Conservation (phyloP, 2,888 invertebrate species). For the Tetranychus truncatus region DNA sequence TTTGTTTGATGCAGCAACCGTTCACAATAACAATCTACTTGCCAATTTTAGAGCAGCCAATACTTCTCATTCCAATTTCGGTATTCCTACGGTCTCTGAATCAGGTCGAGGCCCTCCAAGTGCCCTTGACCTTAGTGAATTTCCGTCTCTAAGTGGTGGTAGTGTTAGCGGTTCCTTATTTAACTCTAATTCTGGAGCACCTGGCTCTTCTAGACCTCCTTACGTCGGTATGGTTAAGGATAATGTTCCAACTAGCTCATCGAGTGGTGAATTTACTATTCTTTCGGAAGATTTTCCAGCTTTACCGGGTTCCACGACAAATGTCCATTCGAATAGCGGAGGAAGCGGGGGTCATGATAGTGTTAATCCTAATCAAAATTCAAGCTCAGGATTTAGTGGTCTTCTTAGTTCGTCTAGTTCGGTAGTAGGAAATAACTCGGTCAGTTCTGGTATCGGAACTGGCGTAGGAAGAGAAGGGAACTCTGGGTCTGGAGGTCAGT, state of each 20-base stretch:
- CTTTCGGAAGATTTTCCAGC: conserved; percentile 99
- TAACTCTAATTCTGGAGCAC: background rate
- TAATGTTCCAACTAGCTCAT: conserved; percentile 16
- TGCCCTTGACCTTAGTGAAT: conserved; percentile 21
- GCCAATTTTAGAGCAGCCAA: conserved; percentile 6
- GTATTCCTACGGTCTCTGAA: conserved; percentile 8
- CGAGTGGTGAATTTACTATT: conserved; percentile 74
- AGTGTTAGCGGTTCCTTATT: background rate
- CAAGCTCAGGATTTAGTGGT: conserved; percentile 2
- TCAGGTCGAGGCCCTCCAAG: conserved; percentile 18
- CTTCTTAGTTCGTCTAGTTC: background rate
- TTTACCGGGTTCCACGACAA: conserved; percentile 51
- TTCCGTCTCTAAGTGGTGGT: conserved; percentile 21
- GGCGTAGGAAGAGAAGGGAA: background rate
- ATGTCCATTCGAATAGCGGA: background rate
- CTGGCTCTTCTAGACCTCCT: conserved; percentile 16
- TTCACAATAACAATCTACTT: conserved; percentile 4
- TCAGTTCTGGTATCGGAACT: background rate
- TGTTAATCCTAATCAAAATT: background rate
- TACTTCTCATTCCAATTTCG: conserved; percentile 9
- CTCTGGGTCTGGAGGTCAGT: background rate
- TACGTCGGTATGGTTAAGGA: conserved; percentile 23
- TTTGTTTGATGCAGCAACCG: conserved; percentile 10
- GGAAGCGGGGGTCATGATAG: conserved; percentile 2
- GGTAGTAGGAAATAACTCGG: conserved; percentile 1